Conservation (phyloP, 2,888 invertebrate genomes). For the Protophormia terraenovae region DNA sequence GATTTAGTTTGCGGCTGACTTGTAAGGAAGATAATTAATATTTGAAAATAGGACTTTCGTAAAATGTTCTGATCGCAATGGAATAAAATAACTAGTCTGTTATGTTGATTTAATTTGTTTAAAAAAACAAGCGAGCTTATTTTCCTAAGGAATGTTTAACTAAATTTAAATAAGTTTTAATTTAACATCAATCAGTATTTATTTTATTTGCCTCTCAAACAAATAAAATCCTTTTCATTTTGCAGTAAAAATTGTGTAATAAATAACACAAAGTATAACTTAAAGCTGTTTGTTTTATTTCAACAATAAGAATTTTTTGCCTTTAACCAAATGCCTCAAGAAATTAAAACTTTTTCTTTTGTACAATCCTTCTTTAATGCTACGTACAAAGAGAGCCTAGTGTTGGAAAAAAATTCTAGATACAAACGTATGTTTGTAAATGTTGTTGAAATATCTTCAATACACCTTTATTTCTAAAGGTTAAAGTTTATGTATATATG, state of each 20-base stretch:
- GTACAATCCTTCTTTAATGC: background rate
- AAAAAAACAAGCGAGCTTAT: too few relatives aligned
- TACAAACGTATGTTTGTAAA: background rate
- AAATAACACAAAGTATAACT: background rate
- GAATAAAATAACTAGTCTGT: too few relatives aligned
- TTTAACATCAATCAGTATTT: background rate
- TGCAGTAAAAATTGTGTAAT: background rate
- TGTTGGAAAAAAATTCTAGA: background rate
- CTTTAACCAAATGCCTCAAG: background rate
- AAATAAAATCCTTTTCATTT: background rate
- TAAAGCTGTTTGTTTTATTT: constrained; percentile 19
- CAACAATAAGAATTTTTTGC: background rate
- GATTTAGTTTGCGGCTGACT: background rate
- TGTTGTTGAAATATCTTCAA: background rate
- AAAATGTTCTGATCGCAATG: too few relatives aligned
- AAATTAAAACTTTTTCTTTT: background rate
- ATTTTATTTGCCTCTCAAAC: too few relatives aligned
- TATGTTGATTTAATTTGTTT: too few relatives aligned
- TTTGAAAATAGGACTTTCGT: too few relatives aligned
- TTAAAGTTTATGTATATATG: background rate
- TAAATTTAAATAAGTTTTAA: background rate
- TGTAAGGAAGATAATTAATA: too few relatives aligned
- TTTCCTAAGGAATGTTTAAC: too few relatives aligned
- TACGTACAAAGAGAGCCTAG: background rate
- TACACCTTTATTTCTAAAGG: background rate